Percentiles rank a stretch among this genome's conserved stretches.
Conservation (phyloP, 2,888 invertebrate genomes). For the Ichneumoninae sp. region DNA sequence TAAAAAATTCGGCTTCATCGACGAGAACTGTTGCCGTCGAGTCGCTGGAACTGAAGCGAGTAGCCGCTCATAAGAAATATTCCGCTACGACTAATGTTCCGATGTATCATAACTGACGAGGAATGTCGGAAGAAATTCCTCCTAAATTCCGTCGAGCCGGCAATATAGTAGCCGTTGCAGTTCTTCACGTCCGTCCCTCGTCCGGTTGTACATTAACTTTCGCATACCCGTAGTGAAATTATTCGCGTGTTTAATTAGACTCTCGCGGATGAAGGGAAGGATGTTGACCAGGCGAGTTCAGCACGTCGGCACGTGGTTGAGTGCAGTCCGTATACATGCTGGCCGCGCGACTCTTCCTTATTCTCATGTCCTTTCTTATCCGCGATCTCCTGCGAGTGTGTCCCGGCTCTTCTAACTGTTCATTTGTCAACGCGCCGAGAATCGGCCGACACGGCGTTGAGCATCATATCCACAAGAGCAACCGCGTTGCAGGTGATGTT, state of each 20-base stretch:
- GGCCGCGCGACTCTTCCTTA: slow-evolving; percentile 35
- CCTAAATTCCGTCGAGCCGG: neutral
- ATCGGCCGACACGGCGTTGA: slow-evolving; percentile 21
- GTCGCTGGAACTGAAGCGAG: neutral
- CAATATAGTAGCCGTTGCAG: neutral
- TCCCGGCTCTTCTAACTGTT: slow-evolving; percentile 70
- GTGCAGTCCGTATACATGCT: slow-evolving; percentile 19
- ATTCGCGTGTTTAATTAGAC: slow-evolving; percentile 54
- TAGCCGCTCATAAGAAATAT: neutral
- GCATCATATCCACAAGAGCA: slow-evolving; percentile 32
- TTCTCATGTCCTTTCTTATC: slow-evolving; percentile 70
- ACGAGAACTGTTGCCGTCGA: neutral
- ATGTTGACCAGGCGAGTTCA: neutral
- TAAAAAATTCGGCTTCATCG: neutral
- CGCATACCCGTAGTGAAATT: slow-evolving; percentile 28
- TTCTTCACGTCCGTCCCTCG: slow-evolving; percentile 46
- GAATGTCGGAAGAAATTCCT: neutral
- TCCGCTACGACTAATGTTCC: neutral
- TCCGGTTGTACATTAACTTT: slow-evolving; percentile 11
- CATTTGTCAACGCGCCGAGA: slow-evolving; percentile 69
- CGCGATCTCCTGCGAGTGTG: slow-evolving; percentile 70
- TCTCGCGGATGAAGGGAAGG: neutral
- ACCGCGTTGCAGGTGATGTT: neutral
- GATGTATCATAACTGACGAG: neutral
- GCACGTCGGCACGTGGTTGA: slow-evolving; percentile 35